Evolutionary conservation across 2,113 vertebrate species (phyloP).

Genomic region (Laticauda colubrina): DNA sequence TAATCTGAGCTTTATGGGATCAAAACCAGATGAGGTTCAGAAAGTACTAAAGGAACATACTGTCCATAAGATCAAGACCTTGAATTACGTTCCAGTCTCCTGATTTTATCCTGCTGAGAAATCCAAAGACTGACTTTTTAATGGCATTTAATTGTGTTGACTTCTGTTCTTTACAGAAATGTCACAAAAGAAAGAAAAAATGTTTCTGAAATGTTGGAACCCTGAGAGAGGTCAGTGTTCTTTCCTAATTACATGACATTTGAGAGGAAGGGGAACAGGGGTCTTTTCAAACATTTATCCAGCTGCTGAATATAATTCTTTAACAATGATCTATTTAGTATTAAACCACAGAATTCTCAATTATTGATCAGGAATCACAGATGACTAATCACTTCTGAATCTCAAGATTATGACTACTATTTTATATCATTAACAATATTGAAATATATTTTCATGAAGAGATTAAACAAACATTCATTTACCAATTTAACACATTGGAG

Average conservation of each 20-base stretch:
- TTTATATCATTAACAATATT: neutral
- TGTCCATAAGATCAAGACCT: conserved; percentile 2
- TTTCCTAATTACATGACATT: neutral
- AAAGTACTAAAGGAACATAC: neutral
- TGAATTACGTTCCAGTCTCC: neutral
- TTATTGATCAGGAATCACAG: neutral
- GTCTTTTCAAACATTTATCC: neutral
- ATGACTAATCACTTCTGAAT: neutral
- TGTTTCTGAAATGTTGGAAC: conserved; percentile 20
- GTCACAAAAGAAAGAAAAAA: neutral
- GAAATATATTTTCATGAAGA: neutral
- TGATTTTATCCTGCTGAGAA: neutral
- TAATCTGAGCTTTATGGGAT: neutral
- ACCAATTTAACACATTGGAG: neutral
- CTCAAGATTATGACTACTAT: neutral
- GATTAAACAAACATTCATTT: neutral
- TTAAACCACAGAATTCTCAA: neutral
- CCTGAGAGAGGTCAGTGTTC: conserved; percentile 13
- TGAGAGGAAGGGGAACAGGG: neutral
- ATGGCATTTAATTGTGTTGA: neutral
- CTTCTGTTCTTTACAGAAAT: conserved; percentile 14
- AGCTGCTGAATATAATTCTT: neutral
- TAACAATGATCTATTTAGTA: neutral
- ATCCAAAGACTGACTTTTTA: neutral
- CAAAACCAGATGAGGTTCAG: neutral